Evolutionary conservation across 92 coral and sea anemone species (phyloP), one percentile per base, ranked within the genome.

Genomic region (Heliopora coerulea): DNA sequence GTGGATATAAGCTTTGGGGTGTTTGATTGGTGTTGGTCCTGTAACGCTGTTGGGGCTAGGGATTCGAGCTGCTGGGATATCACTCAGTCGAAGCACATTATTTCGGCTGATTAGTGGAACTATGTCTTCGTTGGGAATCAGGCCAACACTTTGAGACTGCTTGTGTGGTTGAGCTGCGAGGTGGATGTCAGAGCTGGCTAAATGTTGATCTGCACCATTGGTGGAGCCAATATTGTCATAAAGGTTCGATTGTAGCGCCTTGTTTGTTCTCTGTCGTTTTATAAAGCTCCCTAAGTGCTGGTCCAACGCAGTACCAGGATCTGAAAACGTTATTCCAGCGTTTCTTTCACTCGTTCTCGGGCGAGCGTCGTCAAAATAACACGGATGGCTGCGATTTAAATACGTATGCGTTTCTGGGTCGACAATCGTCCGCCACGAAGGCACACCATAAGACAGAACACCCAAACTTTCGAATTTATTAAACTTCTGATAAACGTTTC

Each of bases 401-500:
- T 95, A 95, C 11, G 72, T 74, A 57, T 74, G 75, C 50, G 83
- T 82, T 44, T 88, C 84, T n/a, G 99, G 99, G 56, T 95, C 95
- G 42, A 95, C 59, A 17, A 95, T 86, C 28, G 87, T 90, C 79
- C 99, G 82, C 99, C 99, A 95, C 37, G 96, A 88, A 62, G 96
- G 96, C 12, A 83, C 86, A 40, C 88, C 96, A 54, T 95, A 95
- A n/a, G 99, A 95, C 18, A 95, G 62, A 15, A 95, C 99, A 75
- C 88, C 96, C 2, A 83, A 78, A 56, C 91, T 95, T 70, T 87
- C 88, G 77, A 62, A 95, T 56, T 90, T 95, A 25, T 70, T 58
- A 54, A 48, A 33, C 31, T 70, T 70, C 3, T 3, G 30, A 52
- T 6, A 30, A 13, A 35, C 34, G 6, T 32, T 35, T n/a, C 54